Evolutionary conservation across 2,797 vertebrate species (phyloP).

Genomic region (Schizothorax lantsangensis): DNA sequence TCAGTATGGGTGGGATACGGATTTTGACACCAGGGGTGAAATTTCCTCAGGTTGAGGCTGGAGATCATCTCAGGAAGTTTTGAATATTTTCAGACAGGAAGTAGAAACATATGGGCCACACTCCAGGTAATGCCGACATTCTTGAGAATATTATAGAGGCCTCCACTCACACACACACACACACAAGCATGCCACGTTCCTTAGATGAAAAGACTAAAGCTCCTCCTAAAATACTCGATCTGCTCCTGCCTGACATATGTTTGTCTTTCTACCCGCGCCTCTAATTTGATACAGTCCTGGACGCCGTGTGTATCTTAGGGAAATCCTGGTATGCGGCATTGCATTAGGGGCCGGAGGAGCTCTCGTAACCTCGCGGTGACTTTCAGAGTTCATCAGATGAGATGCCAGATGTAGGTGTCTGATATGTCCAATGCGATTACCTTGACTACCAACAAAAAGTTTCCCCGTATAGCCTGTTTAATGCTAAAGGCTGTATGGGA

Average conservation of each 20-base stretch:
- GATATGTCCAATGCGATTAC: conserved; percentile 40
- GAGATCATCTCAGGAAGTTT: conserved; percentile 79
- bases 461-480: conserved; percentile 30
- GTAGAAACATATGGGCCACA: conserved; percentile 71
- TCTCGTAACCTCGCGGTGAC: conserved; percentile 32
- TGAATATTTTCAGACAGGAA: conserved; percentile 77
- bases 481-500: conserved; percentile 41
- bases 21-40: conserved; percentile 56
- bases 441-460: conserved; percentile 48
- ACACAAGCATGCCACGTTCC: conserved; percentile 19
- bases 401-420: conserved; percentile 50
- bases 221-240: conserved; percentile 62
- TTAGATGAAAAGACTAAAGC: conserved; percentile 50
- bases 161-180: background rate
- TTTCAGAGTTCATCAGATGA: conserved; percentile 42
- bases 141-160: conserved; percentile 60
- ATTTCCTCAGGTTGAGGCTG: conserved; percentile 61
- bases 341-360: conserved; percentile 38
- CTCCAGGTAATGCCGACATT: conserved; percentile 58
- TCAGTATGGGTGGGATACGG: conserved; percentile 56
- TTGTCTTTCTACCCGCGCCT: conserved; percentile 40
- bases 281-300: conserved; percentile 47
- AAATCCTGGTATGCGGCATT: conserved; percentile 34
- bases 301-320: conserved; percentile 3
- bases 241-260: conserved; percentile 41